Base-by-base conservation (phyloP, 2,797 vertebrate species). In the Cryptoblepharus egeriae region DNA sequence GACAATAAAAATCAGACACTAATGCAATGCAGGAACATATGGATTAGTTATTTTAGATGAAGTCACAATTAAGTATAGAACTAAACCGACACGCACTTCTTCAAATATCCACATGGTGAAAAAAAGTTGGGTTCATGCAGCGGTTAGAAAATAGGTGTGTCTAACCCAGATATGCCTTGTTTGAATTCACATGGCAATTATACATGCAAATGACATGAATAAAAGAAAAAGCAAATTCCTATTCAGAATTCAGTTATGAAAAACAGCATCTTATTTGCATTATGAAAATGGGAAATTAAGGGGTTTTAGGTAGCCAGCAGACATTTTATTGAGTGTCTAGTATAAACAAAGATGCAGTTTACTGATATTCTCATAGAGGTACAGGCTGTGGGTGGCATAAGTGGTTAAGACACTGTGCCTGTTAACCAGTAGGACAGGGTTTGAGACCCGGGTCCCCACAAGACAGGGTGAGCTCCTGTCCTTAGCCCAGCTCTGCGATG, bases 1-100 rank as follows among this genome's bases (percentile, higher is more conserved):
- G 49, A 52, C 30, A 64, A 75, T 57, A 70, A 83, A 83, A 58
- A 86, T 64, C 28, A 65, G 39, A n/a, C 75, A 12, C 22, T 60
- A 81, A 57, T 37, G 22, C 26, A 49, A 35, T 58, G 61, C 28
- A 52, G 35, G 49, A 83, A 26, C 11, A 71, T 68, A 30, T 61
- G 32, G 73, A 72, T 61, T 67, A 65, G 52, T 65, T 70, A 20
- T 57, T 58, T 60, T 39, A 80, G 76, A 77, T 67, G 65, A 69
- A 42, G 26, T 61, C 63, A 80, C 58, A 83, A 49, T 49, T 61
- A 72, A 72, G 30, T 71, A 65, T 69, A 80, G 11, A 74, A 49
- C 20, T 39, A 13, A 67, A 79, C 68, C 20, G 3, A 16, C 67
- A 64, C 2, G 26, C 42, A 71, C 16, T 67, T 37, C 30, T 30